Evolutionary conservation across 1,140 invertebrate genomes (phyloP).

Genomic region (Brachionus calyciflorus): DNA sequence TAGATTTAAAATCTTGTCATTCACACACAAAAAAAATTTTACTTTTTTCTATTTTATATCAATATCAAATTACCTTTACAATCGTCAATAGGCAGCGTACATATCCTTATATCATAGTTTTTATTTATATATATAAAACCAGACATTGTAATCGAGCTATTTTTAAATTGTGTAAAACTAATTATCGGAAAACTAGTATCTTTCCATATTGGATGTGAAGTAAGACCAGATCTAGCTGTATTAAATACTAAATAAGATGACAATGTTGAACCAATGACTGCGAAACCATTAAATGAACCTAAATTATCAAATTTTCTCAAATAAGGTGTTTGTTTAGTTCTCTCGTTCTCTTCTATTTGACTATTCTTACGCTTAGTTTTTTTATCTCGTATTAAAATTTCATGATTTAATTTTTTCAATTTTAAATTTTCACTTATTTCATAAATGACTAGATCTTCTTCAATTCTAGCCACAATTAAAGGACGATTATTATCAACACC

Average conservation of each 20-base stretch:
- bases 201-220: conserved; percentile 9
- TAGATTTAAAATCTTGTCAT: too few relatives aligned
- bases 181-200: neutral
- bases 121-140: conserved; percentile 34
- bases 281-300: neutral
- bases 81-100: neutral
- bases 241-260: conserved; percentile 38
- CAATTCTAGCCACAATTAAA: neutral
- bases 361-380: neutral
- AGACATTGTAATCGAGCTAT: conserved; percentile 20
- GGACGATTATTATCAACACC: neutral
- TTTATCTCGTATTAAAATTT: conserved; percentile 19
- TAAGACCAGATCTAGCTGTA: neutral
- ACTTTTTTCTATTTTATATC: too few relatives aligned
- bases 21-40: too few relatives aligned
- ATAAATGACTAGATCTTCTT: conserved; percentile 41
- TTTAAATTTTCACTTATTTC: neutral
- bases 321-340: neutral
- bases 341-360: neutral
- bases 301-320: conserved; percentile 21
- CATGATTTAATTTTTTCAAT: conserved; percentile 27
- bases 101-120: conserved; percentile 25
- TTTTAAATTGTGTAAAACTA: conserved; percentile 21
- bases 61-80: neutral
- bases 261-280: neutral